Evolutionary conservation across 2,113 vertebrate species (phyloP).

Genomic region (Prionailurus bengalensis): DNA sequence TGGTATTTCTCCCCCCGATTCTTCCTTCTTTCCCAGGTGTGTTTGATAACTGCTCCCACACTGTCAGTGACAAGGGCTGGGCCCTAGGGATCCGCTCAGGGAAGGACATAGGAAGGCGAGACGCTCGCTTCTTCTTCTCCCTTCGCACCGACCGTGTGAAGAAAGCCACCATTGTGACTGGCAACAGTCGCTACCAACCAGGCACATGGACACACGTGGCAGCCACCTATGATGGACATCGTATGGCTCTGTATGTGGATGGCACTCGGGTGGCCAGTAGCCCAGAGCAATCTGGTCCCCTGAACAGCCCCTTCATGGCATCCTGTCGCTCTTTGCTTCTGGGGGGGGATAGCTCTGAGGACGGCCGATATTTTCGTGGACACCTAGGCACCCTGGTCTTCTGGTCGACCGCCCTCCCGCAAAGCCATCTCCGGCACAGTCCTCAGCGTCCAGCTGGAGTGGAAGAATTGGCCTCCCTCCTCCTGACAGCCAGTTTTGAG

Average conservation of each 20-base stretch:
- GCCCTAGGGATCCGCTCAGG: constrained; percentile 93
- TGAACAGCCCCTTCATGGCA: constrained; percentile 95
- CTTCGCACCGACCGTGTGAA: constrained; percentile 94
- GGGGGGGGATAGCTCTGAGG: constrained; percentile 92
- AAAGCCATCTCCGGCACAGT: constrained; percentile 88
- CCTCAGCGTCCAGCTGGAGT: constrained; percentile 72
- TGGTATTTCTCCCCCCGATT: constrained; percentile 49
- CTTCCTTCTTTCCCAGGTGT: constrained; percentile 90
- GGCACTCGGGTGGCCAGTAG: constrained; percentile 93
- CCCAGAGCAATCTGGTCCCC: constrained; percentile 89
- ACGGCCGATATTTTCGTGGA: constrained; percentile 91
- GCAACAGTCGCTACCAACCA: constrained; percentile 90
- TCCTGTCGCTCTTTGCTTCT: constrained; percentile 94
- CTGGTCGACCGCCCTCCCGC: constrained; percentile 89
- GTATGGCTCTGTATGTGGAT: constrained; percentile 94
- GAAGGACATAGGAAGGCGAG: constrained; percentile 88
- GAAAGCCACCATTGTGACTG: constrained; percentile 89
- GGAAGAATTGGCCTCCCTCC: constrained; percentile 66
- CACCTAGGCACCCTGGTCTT: constrained; percentile 90
- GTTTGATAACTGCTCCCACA: constrained; percentile 97
- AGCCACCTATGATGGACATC: constrained; percentile 91
- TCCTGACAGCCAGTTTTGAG: constrained; percentile 88
- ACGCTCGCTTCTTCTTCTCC: constrained; percentile 96
- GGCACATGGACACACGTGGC: constrained; percentile 94
- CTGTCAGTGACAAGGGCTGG: constrained; percentile 95